A percentile compares a stretch with the other conserved stretches of the same genome.
phyloP scores from a whole-genome alignment of 2,113 vertebrate species.

The Scomber scombrus region DNA sequence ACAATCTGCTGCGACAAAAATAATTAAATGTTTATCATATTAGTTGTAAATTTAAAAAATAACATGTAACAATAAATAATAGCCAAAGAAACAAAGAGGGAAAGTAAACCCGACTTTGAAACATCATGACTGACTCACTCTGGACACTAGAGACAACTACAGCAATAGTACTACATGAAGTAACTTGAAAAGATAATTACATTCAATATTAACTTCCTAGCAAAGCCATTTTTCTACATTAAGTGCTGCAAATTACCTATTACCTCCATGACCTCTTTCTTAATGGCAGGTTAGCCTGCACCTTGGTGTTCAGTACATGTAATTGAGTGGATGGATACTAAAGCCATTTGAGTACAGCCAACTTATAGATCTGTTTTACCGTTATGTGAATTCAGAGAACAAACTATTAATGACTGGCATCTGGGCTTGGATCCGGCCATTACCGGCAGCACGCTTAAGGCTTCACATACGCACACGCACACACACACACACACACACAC shows the following conservation, averaged over 20 bases:
- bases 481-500: neutral
- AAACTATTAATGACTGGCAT: neutral
- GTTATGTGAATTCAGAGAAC: neutral
- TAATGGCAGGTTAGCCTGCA: conserved; percentile 54
- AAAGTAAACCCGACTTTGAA: conserved; percentile 4
- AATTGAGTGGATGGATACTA: conserved; percentile 9
- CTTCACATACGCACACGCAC: too few species aligned
- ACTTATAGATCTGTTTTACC: neutral
- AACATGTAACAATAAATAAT: too few species aligned
- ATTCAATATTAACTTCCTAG: conserved; percentile 54
- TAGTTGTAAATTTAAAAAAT: too few species aligned
- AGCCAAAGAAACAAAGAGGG: neutral
- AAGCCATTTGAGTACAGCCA: conserved; percentile 1
- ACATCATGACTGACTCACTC: neutral
- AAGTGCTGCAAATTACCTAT: conserved; percentile 60
- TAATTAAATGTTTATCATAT: neutral
- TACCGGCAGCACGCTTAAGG: too few species aligned
- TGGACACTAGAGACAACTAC: neutral
- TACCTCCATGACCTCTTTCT: conserved; percentile 52
- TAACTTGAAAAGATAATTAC: conserved; percentile 59
- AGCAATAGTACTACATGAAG: conserved; percentile 4
- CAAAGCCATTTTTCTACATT: conserved; percentile 64
- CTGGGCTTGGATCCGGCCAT: too few species aligned
- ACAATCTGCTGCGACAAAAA: conserved; percentile 1
- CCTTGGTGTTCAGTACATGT: conserved; percentile 2